A percentile compares a stretch with the other conserved stretches of the same genome.
These are phyloP conservation scores for Amphiprion percula DNA, from an alignment of 2,113 vertebrate species.

Conservation along the genomic window DNA sequence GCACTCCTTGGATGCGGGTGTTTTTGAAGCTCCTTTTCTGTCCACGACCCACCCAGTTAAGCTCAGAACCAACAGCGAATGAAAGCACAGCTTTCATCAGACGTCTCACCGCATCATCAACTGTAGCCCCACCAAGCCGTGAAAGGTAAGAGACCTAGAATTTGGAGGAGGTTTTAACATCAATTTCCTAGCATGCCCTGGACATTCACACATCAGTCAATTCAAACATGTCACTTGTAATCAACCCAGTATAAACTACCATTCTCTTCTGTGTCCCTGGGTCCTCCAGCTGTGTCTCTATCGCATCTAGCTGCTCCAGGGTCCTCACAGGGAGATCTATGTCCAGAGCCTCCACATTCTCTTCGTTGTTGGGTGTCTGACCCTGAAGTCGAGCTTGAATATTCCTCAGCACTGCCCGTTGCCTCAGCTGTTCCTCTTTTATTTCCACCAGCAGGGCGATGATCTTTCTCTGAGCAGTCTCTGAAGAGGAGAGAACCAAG, in stretches of 20 bases:
- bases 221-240: not conserved
- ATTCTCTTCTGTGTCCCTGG: conserved; percentile 65
- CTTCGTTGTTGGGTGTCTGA: conserved; percentile 34
- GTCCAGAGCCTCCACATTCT: conserved; percentile 70
- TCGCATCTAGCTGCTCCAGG: conserved; percentile 74
- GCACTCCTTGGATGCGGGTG: conserved; percentile 73
- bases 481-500: conserved; percentile 13
- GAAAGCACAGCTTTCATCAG: conserved; percentile 76
- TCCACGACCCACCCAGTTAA: conserved; percentile 75
- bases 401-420: conserved; percentile 71
- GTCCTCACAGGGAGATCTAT: conserved; percentile 72
- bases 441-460: conserved; percentile 71
- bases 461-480: conserved; percentile 69
- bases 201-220: not conserved
- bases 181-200: not conserved
- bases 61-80: conserved; percentile 73
- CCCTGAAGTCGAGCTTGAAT: conserved; percentile 70
- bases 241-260: conserved; percentile 20
- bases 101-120: conserved; percentile 71
- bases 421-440: conserved; percentile 75
- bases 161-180: not conserved
- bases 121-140: conserved; percentile 73
- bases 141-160: conserved; percentile 72
- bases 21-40: conserved; percentile 77
- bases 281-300: conserved; percentile 69